Percentiles rank a stretch among this genome's conserved stretches.
Evolutionary conservation across 2,797 vertebrate species (phyloP).

Genomic region (Takifugu ocellatus): DNA sequence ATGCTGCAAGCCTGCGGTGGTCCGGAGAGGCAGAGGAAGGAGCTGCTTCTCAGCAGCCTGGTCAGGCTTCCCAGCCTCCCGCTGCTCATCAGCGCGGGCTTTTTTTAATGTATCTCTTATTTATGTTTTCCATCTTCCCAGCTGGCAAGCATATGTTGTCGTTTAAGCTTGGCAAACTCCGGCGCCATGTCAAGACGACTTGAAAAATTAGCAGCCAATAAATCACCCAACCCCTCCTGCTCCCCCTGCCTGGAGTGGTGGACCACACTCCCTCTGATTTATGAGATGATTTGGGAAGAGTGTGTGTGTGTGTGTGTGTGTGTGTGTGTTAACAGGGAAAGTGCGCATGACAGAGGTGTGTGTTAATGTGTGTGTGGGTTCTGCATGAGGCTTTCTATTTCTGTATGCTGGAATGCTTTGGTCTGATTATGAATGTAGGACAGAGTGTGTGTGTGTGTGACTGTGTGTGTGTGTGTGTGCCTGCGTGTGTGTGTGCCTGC

Average conservation of each 20-base stretch:
- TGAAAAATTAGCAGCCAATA: constrained; percentile 80
- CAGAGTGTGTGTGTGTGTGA: constrained; percentile 4
- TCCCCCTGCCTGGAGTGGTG: constrained; percentile 69
- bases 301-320: constrained; percentile 7
- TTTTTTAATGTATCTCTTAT: constrained; percentile 63
- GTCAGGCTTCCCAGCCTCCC: constrained; percentile 27
- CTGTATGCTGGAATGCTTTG: constrained; percentile 49
- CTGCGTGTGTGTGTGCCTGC: no score
- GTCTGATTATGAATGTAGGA: constrained; percentile 29
- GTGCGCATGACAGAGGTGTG: constrained; percentile 43
- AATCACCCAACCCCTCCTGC: constrained; percentile 71
- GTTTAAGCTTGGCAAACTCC: constrained; percentile 78
- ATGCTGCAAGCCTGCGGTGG: background rate
- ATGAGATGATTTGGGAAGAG: constrained; percentile 70
- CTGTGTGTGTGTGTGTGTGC: background rate
- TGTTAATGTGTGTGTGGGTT: constrained; percentile 50
- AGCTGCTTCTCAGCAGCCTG: background rate
- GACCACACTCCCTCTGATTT: constrained; percentile 77
- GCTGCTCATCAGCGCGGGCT: constrained; percentile 49
- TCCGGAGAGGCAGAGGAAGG: no score
- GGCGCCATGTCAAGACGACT: constrained; percentile 71
- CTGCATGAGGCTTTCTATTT: constrained; percentile 62
- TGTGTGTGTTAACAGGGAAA: constrained; percentile 44
- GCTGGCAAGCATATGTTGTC: constrained; percentile 77
- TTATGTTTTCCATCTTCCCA: constrained; percentile 66